These are phyloP conservation scores for Margaritifera margaritifera DNA, from an alignment of 2,888 invertebrate genomes.

Conservation along the genomic window DNA sequence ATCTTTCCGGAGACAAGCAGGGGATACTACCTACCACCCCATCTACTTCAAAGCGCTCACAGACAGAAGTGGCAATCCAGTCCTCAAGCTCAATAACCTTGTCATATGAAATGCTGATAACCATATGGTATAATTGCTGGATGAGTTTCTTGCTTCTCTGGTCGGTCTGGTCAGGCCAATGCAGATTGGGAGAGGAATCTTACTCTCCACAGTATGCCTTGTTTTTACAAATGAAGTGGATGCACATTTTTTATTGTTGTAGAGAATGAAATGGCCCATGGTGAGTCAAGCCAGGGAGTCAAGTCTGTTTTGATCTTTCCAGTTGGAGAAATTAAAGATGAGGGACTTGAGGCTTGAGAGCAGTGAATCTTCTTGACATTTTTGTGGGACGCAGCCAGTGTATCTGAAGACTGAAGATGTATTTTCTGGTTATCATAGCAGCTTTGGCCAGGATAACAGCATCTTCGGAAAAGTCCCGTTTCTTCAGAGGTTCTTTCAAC, in stretches of 20 bases:
- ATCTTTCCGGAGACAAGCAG: conserved; percentile 7
- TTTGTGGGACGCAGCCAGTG: conserved; percentile 8
- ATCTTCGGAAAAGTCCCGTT: not conserved
- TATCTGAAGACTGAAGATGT: conserved; percentile 16
- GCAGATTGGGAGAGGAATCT: conserved; percentile 8
- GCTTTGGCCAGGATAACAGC: conserved; percentile 4
- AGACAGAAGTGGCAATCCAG: not conserved
- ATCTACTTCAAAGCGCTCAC: not conserved
- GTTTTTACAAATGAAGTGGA: not conserved
- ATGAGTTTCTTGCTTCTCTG: conserved; percentile 9
- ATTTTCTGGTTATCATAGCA: no score
- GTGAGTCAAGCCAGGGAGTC: not conserved
- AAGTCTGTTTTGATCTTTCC: not conserved
- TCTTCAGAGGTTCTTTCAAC: conserved; percentile 8
- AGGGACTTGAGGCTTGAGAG: conserved; percentile 6
- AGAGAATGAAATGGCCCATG: not conserved
- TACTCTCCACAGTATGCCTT: conserved; percentile 6
- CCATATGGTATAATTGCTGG: not conserved
- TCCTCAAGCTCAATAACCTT: conserved; percentile 19
- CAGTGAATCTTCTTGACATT: conserved; percentile 13
- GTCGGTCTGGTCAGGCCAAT: conserved; percentile 6
- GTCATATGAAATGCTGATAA: conserved; percentile 13
- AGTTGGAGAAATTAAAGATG: not conserved
- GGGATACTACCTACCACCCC: conserved; percentile 4
- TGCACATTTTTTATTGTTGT: not conserved